These are phyloP conservation scores for Gambusia yucatana DNA, from an alignment of 2,797 vertebrate species.

Conservation along the genomic window DNA sequence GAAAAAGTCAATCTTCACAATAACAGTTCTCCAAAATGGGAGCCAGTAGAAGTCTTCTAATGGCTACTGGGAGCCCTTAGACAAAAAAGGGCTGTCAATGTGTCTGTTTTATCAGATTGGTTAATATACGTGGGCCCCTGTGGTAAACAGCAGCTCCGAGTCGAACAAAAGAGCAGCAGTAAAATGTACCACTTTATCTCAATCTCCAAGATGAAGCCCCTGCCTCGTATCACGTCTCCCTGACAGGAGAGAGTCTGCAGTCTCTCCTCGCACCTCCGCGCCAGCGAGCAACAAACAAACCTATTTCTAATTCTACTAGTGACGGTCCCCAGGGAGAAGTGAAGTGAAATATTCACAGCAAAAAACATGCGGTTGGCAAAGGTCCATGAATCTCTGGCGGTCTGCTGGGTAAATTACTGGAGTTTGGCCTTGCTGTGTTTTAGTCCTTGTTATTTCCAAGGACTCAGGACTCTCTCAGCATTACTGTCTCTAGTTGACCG, in stretches of 20 bases:
- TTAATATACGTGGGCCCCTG: constrained; percentile 56
- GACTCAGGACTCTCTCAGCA: constrained; percentile 28
- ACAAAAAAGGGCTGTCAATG: constrained; percentile 52
- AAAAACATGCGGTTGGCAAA: constrained; percentile 35
- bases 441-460: constrained; percentile 37
- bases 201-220: constrained; percentile 35
- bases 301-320: constrained; percentile 36
- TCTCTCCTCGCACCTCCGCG: constrained; percentile 13
- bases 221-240: constrained; percentile 3
- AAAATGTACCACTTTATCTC: constrained; percentile 64
- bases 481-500: constrained; percentile 15
- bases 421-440: constrained; percentile 41
- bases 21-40: constrained; percentile 30
- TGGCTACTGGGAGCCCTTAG: constrained; percentile 37
- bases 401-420: constrained; percentile 39
- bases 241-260: constrained; percentile 31
- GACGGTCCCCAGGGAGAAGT: constrained; percentile 43
- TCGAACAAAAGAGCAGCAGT: constrained; percentile 46
- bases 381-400: constrained; percentile 30
- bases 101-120: constrained; percentile 65
- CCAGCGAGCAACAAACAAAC: constrained; percentile 15
- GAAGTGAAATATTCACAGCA: constrained; percentile 42
- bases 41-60: constrained; percentile 61
- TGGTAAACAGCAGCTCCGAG: constrained; percentile 42
- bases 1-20: constrained; percentile 31